These are phyloP conservation scores for Drosophila infuscata DNA, from an alignment of 2,888 invertebrate genomes.

Conservation along the genomic window DNA sequence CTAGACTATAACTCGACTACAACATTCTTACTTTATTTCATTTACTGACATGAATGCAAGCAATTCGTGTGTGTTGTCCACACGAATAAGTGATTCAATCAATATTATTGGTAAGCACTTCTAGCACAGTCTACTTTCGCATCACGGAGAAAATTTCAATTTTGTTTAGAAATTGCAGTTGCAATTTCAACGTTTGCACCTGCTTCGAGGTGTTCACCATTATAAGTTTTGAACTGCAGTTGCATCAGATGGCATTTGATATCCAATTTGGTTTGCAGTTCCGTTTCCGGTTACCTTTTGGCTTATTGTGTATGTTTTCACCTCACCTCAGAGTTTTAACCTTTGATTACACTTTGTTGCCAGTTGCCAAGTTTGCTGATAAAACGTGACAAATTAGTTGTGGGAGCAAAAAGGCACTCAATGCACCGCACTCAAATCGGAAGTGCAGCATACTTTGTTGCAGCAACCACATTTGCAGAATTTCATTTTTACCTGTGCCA, in stretches of 20 bases:
- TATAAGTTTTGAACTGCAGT: constrained; percentile 14
- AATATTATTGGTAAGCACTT: not conserved
- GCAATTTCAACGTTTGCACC: constrained; percentile 3
- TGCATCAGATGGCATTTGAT: constrained; percentile 21
- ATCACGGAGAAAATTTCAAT: not conserved
- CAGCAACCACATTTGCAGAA: constrained; percentile 23
- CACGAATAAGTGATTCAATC: not conserved
- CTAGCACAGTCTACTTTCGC: not conserved
- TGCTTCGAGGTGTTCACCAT: constrained; percentile 5
- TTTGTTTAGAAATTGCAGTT: not conserved
- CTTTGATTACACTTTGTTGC: constrained; percentile 43
- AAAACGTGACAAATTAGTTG: constrained; percentile 67
- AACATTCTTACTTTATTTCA: not conserved
- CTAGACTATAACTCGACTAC: not conserved
- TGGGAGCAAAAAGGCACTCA: constrained; percentile 20
- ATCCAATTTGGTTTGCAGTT: constrained; percentile 26
- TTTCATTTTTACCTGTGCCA: constrained; percentile 22
- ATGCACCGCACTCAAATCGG: constrained; percentile 5
- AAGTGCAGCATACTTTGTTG: constrained; percentile 53
- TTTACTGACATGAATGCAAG: not conserved
- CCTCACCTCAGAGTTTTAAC: constrained; percentile 8
- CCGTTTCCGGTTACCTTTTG: constrained; percentile 31
- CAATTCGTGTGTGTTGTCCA: not conserved
- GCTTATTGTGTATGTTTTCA: constrained; percentile 7
- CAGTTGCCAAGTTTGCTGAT: constrained; percentile 32